These are phyloP conservation scores for Metacarcinus magister DNA, from an alignment of 2,888 invertebrate species.

Conservation along the genomic window DNA sequence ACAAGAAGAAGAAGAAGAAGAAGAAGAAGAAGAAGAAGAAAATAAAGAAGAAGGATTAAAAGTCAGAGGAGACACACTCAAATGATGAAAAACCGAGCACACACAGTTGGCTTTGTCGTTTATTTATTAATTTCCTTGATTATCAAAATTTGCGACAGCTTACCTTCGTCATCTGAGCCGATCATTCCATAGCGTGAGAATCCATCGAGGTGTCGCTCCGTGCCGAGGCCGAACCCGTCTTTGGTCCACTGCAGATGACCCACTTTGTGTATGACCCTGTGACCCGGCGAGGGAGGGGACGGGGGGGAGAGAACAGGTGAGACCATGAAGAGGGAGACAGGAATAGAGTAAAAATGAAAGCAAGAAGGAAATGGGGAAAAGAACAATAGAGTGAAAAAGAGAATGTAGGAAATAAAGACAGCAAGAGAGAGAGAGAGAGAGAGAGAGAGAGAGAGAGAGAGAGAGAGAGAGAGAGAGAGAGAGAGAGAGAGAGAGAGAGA, in stretches of 20 bases:
- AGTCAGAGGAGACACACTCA: not conserved
- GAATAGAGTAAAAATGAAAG: not conserved
- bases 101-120: not conserved
- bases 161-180: slow-evolving; percentile 97
- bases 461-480: not conserved
- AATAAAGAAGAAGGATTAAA: not conserved
- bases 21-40: not conserved
- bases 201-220: slow-evolving; percentile 94
- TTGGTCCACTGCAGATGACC: slow-evolving; percentile 98
- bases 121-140: not conserved
- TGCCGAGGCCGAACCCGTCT: slow-evolving; percentile 97
- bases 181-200: slow-evolving; percentile 98
- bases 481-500: not conserved
- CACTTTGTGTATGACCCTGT: slow-evolving; percentile 91
- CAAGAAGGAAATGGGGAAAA: not conserved
- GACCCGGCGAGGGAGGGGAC: not conserved
- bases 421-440: not conserved
- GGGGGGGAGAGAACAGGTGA: not conserved
- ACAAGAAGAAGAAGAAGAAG: not conserved
- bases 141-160: slow-evolving; percentile 83
- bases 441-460: not conserved
- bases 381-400: not conserved
- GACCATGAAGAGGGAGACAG: not conserved
- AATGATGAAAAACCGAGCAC: not conserved
- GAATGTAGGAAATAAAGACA: not conserved